Evolutionary conservation across 2,113 vertebrate species (phyloP).

Genomic region (Scortum barcoo): DNA sequence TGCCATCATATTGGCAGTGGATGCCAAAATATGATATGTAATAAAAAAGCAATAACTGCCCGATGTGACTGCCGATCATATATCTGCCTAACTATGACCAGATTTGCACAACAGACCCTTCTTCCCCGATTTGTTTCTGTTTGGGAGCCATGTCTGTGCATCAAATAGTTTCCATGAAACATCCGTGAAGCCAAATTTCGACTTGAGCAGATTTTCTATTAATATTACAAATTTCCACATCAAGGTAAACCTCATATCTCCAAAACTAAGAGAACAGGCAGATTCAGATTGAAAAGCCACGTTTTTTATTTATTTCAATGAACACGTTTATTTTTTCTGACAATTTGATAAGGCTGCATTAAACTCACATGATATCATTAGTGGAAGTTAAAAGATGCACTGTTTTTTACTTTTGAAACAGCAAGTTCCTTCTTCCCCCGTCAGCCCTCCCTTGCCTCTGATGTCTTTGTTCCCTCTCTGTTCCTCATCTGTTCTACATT

Average conservation of each 20-base stretch:
- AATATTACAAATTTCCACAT: constrained; percentile 34
- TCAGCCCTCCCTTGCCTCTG: neutral
- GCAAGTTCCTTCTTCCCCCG: neutral
- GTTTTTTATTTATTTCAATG: neutral
- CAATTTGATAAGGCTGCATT: neutral
- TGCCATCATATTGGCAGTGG: constrained; percentile 60
- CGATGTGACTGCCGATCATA: constrained; percentile 29
- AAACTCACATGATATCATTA: neutral
- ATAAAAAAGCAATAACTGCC: constrained; percentile 64
- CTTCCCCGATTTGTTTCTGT: constrained; percentile 13
- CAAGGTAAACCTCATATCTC: neutral
- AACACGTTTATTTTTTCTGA: neutral
- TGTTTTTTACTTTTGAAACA: constrained; percentile 8
- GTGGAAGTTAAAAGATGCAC: neutral
- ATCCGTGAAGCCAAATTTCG: constrained; percentile 12
- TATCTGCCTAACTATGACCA: constrained; percentile 52
- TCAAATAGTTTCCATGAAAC: constrained; percentile 31
- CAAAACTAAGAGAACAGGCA: constrained; percentile 1
- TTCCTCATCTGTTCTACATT: constrained; percentile 68
- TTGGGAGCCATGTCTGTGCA: neutral
- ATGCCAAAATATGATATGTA: constrained; percentile 58
- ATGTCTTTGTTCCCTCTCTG: constrained; percentile 51
- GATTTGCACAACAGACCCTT: constrained; percentile 25
- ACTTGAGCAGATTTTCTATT: constrained; percentile 27
- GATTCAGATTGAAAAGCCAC: neutral